phyloP scores from a whole-genome alignment of 2,797 vertebrate species.

The Poecilia gillii region DNA sequence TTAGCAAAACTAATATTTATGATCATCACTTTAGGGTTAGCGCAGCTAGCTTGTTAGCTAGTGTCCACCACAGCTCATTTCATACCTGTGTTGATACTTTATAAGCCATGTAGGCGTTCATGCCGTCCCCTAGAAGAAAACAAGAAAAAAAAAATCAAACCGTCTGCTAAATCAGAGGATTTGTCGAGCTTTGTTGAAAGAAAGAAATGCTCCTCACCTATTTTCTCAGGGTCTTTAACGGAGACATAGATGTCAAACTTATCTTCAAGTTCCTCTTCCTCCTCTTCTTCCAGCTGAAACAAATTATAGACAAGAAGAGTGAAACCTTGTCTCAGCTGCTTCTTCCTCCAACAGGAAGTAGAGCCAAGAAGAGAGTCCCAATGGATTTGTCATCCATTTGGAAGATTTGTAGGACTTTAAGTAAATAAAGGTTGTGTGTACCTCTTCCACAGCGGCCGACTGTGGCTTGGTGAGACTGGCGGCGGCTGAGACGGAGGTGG shows the following conservation, averaged over 20 bases:
- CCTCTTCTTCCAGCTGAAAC: conserved; percentile 88
- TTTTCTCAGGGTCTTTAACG: conserved; percentile 96
- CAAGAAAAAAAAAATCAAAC: background rate
- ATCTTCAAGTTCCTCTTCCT: conserved; percentile 87
- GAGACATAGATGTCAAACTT: conserved; percentile 90
- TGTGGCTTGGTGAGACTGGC: conserved; percentile 77
- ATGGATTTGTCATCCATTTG: background rate
- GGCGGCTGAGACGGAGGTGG: conserved; percentile 73
- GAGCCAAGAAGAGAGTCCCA: background rate
- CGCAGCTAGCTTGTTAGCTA: background rate
- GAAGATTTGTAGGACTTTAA: background rate
- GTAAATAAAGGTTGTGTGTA: conserved; percentile 57
- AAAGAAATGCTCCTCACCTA: conserved; percentile 82
- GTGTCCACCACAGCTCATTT: background rate
- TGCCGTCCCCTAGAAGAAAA: conserved; percentile 89
- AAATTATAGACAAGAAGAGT: conserved; percentile 22
- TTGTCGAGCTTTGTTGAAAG: background rate
- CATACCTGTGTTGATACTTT: conserved; percentile 95
- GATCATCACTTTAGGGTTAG: too few relatives aligned
- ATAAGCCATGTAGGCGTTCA: conserved; percentile 98
- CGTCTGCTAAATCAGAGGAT: background rate
- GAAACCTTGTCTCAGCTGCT: background rate
- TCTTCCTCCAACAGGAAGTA: background rate
- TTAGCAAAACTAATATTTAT: background rate
- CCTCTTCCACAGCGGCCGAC: conserved; percentile 87